Percentiles rank a stretch among this genome's conserved stretches.
These are phyloP conservation scores for Lycopodina hypogea DNA, from an alignment of 37 sponge, comb jelly and placozoan genomes.

Conservation along the genomic window DNA sequence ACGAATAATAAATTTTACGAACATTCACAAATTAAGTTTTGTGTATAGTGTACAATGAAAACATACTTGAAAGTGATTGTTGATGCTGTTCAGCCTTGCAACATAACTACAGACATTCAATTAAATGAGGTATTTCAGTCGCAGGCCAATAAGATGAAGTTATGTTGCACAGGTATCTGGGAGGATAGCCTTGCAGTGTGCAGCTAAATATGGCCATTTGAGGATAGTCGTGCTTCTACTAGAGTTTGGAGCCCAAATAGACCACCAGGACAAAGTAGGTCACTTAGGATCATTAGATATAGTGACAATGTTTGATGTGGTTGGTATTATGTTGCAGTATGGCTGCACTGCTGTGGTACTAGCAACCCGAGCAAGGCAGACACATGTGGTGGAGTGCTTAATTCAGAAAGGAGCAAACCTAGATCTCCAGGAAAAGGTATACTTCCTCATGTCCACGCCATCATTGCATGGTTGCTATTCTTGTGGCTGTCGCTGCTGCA, in stretches of 20 bases:
- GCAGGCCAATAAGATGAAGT: too few species aligned
- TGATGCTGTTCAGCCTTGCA: too few species aligned
- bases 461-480: background rate
- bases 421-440: background rate
- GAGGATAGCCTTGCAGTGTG: background rate
- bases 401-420: conserved; percentile 2
- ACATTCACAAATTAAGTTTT: too few species aligned
- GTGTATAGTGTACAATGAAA: too few species aligned
- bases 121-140: too few species aligned
- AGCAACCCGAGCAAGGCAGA: background rate
- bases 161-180: background rate
- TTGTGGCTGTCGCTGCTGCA: background rate
- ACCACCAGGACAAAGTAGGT: background rate
- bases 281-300: background rate
- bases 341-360: conserved; percentile 9
- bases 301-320: background rate
- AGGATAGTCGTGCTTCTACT: background rate
- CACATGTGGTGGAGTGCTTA: background rate
- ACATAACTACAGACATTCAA: too few species aligned
- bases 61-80: too few species aligned
- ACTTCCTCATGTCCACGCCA: too few species aligned
- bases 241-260: conserved; percentile 7
- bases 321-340: background rate
- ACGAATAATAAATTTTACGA: too few species aligned
- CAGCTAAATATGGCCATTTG: background rate